These are phyloP conservation scores for Plebejus melissa DNA, from an alignment of 2,888 invertebrate species.

Conservation along the genomic window DNA sequence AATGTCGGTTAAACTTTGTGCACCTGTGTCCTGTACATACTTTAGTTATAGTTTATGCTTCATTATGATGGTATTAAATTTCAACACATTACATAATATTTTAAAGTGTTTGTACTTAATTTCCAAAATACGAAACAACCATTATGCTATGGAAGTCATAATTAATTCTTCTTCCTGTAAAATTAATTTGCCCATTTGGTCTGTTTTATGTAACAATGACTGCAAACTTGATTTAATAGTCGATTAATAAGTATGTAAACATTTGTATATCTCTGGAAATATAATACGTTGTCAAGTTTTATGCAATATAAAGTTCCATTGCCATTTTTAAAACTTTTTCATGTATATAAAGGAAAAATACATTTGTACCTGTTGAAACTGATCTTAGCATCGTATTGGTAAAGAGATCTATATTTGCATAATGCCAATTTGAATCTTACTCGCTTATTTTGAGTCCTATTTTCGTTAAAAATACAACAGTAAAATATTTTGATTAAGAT, in stretches of 20 bases:
- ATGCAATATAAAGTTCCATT: conserved; percentile 1
- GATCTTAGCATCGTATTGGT: conserved; percentile 48
- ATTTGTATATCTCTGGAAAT: conserved; percentile 20
- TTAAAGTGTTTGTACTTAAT: conserved; percentile 59
- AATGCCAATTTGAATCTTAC: conserved; percentile 29
- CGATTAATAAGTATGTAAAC: background rate
- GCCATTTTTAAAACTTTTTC: conserved; percentile 36
- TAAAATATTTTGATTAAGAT: conserved; percentile 28
- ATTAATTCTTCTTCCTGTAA: background rate
- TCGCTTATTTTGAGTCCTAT: conserved; percentile 25
- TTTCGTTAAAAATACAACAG: conserved; percentile 23
- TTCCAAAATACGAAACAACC: conserved; percentile 17
- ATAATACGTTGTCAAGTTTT: conserved; percentile 3
- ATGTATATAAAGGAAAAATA: conserved; percentile 64
- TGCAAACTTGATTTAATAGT: background rate
- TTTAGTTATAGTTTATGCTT: conserved; percentile 23
- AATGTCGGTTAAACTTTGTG: conserved; percentile 21
- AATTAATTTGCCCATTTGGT: background rate
- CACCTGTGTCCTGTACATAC: conserved; percentile 20
- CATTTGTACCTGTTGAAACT: conserved; percentile 72
- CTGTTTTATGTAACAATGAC: background rate
- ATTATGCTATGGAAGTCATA: conserved; percentile 1
- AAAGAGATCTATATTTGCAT: conserved; percentile 33
- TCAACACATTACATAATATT: conserved; percentile 39
- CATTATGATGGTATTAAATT: conserved; percentile 26